These are phyloP conservation scores for Augochlorella aurata DNA, from an alignment of 2,888 invertebrate species.

Conservation along the genomic window DNA sequence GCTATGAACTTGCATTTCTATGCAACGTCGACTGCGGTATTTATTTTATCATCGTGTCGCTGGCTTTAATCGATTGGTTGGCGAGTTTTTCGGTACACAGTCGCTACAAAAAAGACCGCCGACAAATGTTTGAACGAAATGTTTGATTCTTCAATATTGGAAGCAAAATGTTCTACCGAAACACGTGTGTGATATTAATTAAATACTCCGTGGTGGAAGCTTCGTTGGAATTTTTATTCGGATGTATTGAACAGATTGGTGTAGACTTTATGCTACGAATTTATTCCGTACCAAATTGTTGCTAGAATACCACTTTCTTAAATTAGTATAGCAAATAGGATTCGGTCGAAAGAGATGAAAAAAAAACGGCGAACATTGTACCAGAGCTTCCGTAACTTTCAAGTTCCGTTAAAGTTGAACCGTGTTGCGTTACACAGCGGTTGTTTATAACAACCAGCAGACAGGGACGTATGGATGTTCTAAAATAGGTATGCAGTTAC, in stretches of 20 bases:
- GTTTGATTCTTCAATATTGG: neutral
- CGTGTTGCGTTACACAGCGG: neutral
- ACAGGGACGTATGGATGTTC: neutral
- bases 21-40: no score
- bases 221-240: neutral
- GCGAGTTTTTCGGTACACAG: neutral
- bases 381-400: neutral
- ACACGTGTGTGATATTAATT: neutral
- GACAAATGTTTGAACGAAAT: neutral
- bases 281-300: no score
- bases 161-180: neutral
- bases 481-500: conserved; percentile 2
- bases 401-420: neutral
- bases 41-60: neutral
- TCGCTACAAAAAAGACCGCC: neutral
- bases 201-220: neutral
- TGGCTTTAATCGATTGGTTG: neutral
- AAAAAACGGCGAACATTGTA: neutral
- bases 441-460: neutral
- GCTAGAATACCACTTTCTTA: neutral
- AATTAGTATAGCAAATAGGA: neutral
- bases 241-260: neutral
- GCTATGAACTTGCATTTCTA: neutral
- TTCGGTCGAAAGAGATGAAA: neutral
- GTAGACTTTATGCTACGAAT: neutral